Conservation (phyloP, 2,797 vertebrate genomes). For the Manis pentadactyla region DNA sequence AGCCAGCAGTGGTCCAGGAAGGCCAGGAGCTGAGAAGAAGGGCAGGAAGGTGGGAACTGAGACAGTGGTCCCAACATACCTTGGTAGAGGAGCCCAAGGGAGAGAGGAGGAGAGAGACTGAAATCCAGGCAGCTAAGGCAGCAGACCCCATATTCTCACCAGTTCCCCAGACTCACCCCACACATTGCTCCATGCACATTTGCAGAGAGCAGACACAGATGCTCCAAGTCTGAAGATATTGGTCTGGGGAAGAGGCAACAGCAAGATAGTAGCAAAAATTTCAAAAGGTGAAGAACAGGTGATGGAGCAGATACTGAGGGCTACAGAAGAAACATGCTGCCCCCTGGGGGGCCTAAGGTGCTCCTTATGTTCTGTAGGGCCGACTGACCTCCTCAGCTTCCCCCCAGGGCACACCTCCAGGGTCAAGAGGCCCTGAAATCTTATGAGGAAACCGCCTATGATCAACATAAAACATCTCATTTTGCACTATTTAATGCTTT, state of each 20-base stretch:
- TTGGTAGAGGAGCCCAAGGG: neutral
- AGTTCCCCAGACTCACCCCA: neutral
- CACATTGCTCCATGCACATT: neutral
- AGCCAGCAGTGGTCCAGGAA: neutral
- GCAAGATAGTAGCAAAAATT: neutral
- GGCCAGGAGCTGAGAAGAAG: neutral
- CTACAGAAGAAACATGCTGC: neutral
- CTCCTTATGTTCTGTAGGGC: neutral
- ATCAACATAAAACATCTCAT: neutral
- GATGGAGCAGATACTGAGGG: neutral
- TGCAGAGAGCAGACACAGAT: neutral
- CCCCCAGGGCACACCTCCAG: neutral
- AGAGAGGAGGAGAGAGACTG: neutral
- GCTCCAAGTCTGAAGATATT: neutral
- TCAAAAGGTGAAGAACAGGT: neutral
- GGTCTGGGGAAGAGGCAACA: neutral
- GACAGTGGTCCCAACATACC: neutral
- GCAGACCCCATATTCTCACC: neutral
- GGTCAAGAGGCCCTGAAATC: neutral
- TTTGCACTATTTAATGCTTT: neutral
- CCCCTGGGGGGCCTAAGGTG: neutral
- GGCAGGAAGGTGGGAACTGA: neutral
- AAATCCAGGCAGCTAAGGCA: neutral
- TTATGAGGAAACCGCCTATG: neutral
- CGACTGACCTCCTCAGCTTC: neutral